Conservation (phyloP, 1,140 invertebrate genomes). For the Drosophila ironensis region DNA sequence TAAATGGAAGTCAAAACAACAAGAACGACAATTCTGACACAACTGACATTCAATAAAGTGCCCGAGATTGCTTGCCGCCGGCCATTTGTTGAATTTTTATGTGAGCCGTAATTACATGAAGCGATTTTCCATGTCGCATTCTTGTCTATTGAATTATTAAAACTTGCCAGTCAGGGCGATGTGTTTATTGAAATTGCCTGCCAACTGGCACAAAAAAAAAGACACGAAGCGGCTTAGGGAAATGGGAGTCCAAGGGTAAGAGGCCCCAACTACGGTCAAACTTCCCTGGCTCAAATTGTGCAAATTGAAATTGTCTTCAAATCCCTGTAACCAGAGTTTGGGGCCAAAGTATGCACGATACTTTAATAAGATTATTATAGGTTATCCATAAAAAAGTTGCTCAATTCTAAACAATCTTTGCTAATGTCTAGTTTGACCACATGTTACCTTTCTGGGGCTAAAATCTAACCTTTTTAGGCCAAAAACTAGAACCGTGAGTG, state of each 20-base stretch:
- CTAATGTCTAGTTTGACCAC: too few species aligned
- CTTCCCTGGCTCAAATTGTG: slow-evolving; percentile 10
- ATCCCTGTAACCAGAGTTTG: too few species aligned
- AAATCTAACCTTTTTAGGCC: too few species aligned
- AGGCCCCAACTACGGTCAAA: slow-evolving; percentile 6
- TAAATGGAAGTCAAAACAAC: slow-evolving; percentile 50
- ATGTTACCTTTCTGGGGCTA: too few species aligned
- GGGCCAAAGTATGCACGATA: not conserved
- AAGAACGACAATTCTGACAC: slow-evolving; percentile 1
- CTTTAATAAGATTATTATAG: too few species aligned
- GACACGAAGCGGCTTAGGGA: slow-evolving; percentile 6
- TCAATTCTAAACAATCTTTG: too few species aligned
- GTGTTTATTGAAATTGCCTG: slow-evolving; percentile 39
- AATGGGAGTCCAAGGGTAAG: not conserved
- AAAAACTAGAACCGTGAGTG: not conserved
- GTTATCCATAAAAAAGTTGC: too few species aligned
- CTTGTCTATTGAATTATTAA: slow-evolving; percentile 52
- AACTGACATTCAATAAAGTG: slow-evolving; percentile 18
- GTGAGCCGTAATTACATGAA: slow-evolving; percentile 56
- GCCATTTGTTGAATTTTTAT: slow-evolving; percentile 42
- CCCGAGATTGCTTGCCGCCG: not conserved
- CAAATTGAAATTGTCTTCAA: not conserved
- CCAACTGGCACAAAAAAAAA: slow-evolving; percentile 20
- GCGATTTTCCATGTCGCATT: slow-evolving; percentile 51
- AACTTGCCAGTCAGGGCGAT: slow-evolving; percentile 25